These are phyloP conservation scores for Alligator sinensis DNA, from an alignment of 2,113 vertebrate species.

Conservation along the genomic window DNA sequence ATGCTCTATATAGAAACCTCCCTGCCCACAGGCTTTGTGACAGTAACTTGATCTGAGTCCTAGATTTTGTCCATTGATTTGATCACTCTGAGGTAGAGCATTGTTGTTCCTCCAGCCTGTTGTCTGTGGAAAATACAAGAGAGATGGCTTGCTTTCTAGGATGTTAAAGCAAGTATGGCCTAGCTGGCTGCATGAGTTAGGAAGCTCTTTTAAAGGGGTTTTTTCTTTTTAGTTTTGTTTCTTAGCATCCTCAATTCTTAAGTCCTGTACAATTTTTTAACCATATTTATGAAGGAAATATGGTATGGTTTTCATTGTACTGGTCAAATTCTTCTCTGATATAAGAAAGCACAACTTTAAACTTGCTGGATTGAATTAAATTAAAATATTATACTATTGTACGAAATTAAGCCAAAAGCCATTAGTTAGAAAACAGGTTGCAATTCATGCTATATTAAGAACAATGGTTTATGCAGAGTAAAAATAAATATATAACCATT, in stretches of 20 bases:
- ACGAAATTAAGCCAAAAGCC: neutral
- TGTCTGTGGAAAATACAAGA: no score
- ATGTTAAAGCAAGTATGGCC: neutral
- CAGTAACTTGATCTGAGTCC: no score
- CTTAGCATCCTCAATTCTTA: no score
- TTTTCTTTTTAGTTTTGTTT: neutral
- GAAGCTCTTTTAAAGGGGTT: neutral
- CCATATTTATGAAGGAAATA: neutral
- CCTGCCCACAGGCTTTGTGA: no score
- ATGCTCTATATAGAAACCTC: no score
- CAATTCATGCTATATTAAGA: neutral
- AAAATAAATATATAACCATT: neutral
- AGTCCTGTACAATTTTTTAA: neutral
- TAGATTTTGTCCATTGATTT: no score
- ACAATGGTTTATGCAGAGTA: neutral
- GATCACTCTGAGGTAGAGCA: no score
- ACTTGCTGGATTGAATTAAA: neutral
- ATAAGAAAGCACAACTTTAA: neutral
- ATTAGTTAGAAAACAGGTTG: neutral
- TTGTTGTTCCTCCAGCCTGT: no score
- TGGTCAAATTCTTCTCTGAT: neutral
- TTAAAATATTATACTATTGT: neutral
- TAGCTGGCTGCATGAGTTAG: neutral
- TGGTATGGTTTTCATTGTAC: neutral
- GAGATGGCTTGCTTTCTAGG: neutral